Base-by-base conservation (phyloP, 2,797 vertebrate genomes). In the Steatocranus sp. region DNA sequence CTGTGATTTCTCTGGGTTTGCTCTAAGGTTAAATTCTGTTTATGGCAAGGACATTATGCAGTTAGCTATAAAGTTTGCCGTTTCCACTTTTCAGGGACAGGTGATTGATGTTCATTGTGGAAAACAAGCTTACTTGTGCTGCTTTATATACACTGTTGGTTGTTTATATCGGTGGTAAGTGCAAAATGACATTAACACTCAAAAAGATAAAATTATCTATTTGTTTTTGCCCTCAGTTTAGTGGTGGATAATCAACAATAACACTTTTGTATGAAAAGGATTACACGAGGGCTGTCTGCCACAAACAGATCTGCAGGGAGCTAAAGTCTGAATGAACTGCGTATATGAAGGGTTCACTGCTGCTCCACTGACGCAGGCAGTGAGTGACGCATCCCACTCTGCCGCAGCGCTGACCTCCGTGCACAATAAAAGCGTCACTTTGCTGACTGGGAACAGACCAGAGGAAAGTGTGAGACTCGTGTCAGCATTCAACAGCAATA, bases 331-430 rank as follows among this genome's bases (percentile, higher is more conserved):
- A 49, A 34, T 23, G 66, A 78, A 32, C 23, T 25, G 5, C 20
- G 7, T 77, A 54, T 27, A 12, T 56, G 25, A 43, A 61, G 36
- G 34, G 7, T 48, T 84, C 20, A 18, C 53, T 73, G 76, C 25
- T 43, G 50, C 81, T 70, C 46, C 2, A 3, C 20, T 66, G 79
- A 78, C 49, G 68, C 23, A 61, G 73, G 49, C 53, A 34, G 53
- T 2, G 70, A 41, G 50, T 73, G 78, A 74, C 11, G 79, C 75
- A 74, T 8, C 10, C 11, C 76, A 3, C 34, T 66, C 53, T 76
- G 83, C 87, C 66, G 83, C 87, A 86, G 76, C 63, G 5, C 54
- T 6, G 43, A 80, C 81, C 87, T 73, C n/a, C 2, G 3, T 9
- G 36, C 49, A 73, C 41, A 32, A n/a, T n/a, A 23, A 27, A 41